A percentile compares a stretch with the other conserved stretches of the same genome.
phyloP scores from a whole-genome alignment of 1,140 invertebrate species.

The Eufriesea mexicana region DNA sequence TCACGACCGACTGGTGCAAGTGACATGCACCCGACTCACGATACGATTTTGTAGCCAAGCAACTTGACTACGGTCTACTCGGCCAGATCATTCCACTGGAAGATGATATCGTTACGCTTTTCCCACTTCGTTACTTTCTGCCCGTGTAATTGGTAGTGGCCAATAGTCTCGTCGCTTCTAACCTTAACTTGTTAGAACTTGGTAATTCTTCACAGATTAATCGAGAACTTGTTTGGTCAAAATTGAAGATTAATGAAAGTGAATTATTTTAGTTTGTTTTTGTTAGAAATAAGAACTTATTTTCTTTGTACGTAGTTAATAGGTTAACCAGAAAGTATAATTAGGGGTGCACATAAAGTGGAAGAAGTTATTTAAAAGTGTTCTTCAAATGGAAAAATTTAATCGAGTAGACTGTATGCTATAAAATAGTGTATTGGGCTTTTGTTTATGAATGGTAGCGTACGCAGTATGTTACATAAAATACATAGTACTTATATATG shows the following conservation, averaged over 20 bases:
- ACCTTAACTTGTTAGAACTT: neutral
- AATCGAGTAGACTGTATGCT: neutral
- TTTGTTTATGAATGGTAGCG: slow-evolving; percentile 1
- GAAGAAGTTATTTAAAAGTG: neutral
- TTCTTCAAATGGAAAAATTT: neutral
- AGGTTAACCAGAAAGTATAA: neutral
- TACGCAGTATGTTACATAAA: neutral
- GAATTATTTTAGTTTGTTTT: neutral
- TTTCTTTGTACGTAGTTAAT: neutral
- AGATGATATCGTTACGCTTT: neutral
- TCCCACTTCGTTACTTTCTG: neutral
- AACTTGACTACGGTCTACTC: slow-evolving; percentile 6
- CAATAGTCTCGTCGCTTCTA: neutral
- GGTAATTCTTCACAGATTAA: neutral
- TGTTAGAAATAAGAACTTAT: neutral
- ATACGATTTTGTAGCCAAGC: slow-evolving; percentile 43
- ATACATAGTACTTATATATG: neutral
- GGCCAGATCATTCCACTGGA: neutral
- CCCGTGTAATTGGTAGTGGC: neutral
- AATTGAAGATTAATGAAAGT: neutral
- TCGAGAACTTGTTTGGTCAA: neutral
- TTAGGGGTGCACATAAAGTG: neutral
- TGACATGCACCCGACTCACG: slow-evolving; percentile 54
- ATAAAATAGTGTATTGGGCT: neutral
- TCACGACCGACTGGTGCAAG: slow-evolving; percentile 57